These are phyloP conservation scores for Leucoptera coffeella DNA, from an alignment of 2,888 invertebrate genomes.

Conservation along the genomic window DNA sequence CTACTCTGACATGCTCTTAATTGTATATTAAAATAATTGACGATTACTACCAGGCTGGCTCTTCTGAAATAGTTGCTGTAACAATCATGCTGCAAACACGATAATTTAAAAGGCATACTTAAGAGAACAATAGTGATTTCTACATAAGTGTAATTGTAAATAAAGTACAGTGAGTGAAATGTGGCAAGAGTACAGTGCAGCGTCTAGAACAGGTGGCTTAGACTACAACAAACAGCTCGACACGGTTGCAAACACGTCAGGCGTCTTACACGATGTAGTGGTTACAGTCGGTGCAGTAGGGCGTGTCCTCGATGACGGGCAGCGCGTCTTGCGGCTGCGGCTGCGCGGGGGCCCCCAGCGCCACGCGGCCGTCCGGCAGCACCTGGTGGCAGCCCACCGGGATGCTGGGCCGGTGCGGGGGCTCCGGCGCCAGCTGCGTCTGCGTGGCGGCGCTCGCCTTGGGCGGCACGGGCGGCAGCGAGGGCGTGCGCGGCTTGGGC, in stretches of 20 bases:
- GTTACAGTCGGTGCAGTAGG: constrained; percentile 79
- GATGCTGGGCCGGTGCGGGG: constrained; percentile 42
- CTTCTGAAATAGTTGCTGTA: no score
- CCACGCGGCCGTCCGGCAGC: constrained; percentile 43
- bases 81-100: no score
- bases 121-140: no score
- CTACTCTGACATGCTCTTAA: no score
- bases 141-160: no score
- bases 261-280: constrained; percentile 77
- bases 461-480: constrained; percentile 12
- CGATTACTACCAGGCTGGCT: no score
- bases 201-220: no score
- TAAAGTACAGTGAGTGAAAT: no score
- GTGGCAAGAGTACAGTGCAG: no score
- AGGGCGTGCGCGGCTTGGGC: constrained; percentile 40
- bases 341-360: constrained; percentile 29
- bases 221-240: constrained; percentile 27
- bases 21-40: no score
- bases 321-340: constrained; percentile 17
- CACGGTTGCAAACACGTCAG: constrained; percentile 49
- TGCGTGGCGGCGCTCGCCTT: constrained; percentile 7
- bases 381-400: constrained; percentile 50
- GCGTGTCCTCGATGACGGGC: constrained; percentile 51
- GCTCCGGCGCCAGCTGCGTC: constrained; percentile 15
- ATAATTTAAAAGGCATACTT: no score